Base-by-base conservation (phyloP, 2,888 invertebrate species). In the Cephonodes hylas region DNA sequence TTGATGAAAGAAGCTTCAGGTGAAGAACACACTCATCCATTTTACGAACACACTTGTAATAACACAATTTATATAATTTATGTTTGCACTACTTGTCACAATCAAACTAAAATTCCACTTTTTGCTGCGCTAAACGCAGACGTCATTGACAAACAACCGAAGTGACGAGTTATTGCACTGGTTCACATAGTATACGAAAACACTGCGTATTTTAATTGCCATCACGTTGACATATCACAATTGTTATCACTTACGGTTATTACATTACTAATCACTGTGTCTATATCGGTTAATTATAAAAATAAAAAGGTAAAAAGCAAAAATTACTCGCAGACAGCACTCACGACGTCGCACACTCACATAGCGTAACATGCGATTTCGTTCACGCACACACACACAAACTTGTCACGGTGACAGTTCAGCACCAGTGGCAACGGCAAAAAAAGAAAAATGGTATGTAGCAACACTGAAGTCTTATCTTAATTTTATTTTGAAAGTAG, bases 131-230 rank as follows among this genome's bases (percentile, higher is more conserved):
- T 91, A 91, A 91, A 90, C 91, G 90, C 89, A 91, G 89, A 91
- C 92, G 92, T 92, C 92, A 92, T 89, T 91, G 91, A 89, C 92
- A 92, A 91, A 92, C 92, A 92, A 91, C 88, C 87, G 81, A 88
- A 91, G 89, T 89, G 91, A 89, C 88, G 89, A 90, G 86, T 81
- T 89, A 89, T 88, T 86, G 88, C 90, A 91, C 85, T 81, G 89
- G 83, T 86, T 88, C 89, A 86, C 88, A 89, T 83, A 86, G 84
- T 84, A 83, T 78, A 87, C 80, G 85, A 88, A 88, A 91, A 91
- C 91, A 89, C 85, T 83, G 84, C 78, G 79, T 83, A 81, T 85
- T 82, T 85, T 85, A 80, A 71, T 78, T 74, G 87, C 87, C 90
- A 89, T 91, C 79, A 77, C 83, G 75, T 82, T 78, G 79, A 80